Base-by-base conservation (phyloP, 2,797 vertebrate species). In the Siniperca scherzeri region DNA sequence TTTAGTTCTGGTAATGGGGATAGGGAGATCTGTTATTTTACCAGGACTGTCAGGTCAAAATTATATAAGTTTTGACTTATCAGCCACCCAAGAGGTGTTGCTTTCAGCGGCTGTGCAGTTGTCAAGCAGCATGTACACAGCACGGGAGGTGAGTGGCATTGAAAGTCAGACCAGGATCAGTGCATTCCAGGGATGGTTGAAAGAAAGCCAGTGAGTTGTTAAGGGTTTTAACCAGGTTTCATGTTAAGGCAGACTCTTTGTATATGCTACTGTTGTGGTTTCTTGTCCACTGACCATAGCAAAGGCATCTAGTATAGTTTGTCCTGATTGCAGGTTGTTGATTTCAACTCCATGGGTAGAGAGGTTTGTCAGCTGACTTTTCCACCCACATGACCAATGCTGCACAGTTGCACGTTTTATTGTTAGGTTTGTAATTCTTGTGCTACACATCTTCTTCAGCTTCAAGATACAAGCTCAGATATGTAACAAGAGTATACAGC, bases 101-200 rank as follows among this genome's bases (percentile, higher is more conserved):
- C 40, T 73, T 53, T 48, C 42, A 19, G n/a, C 1, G 0, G 22
- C 53, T 70, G 27, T 52, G 21, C 21, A 30, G 27, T 36, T 40
- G 50, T 12, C 60, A 25, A 42, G 40, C 48, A 48, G 55, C 50
- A 33, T 61, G 76, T 55, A 53, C 16, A 21, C 48, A 64, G 50
- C 69, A 55, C 0, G 1, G 55, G 55, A 79, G 57, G 62, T 38
- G 33, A 79, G 80, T 22, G 33, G 67, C 62, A 84, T 36, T 84
- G 38, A 68, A 69, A 70, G 75, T 90, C 65, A 56, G n/a, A 57
- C 33, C 21, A 22, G 78, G 60, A 82, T 84, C 67, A 85, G 57
- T 38, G 36, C 90, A 87, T 88, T 88, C 82, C 82, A 76, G 12
- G 22, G n/a, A 78, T 77, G 60, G 22, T 75, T 87, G 64, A 61